Evolutionary conservation across 2,888 invertebrate species (phyloP).

Genomic region (Thecophora atra): DNA sequence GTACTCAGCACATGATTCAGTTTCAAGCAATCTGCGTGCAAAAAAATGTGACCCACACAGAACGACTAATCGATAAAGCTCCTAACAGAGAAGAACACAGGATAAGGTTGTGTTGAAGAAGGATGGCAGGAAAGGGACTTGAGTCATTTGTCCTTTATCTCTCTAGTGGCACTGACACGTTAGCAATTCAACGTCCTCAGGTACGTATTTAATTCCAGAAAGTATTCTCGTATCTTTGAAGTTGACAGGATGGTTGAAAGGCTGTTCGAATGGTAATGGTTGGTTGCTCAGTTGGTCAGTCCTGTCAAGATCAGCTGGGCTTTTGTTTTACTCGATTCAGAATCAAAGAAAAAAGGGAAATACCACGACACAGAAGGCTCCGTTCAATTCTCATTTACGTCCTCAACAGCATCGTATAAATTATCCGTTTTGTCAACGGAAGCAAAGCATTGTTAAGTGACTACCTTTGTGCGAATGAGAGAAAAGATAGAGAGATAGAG

Average conservation of each 20-base stretch:
- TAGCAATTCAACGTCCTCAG: constrained; percentile 46
- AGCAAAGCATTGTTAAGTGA: constrained; percentile 38
- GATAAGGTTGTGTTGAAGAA: neutral
- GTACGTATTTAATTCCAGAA: neutral
- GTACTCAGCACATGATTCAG: constrained; percentile 34
- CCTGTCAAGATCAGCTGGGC: neutral
- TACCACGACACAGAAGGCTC: neutral
- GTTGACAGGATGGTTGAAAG: neutral
- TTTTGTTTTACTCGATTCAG: constrained; percentile 22
- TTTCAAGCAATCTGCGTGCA: constrained; percentile 33
- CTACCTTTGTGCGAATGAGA: neutral
- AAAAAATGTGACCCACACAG: neutral
- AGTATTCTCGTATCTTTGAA: neutral
- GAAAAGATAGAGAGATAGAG: neutral
- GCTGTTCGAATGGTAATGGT: too few species aligned
- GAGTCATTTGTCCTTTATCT: constrained; percentile 57
- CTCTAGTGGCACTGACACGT: constrained; percentile 55
- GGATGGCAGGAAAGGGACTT: constrained; percentile 44
- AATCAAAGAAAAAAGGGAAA: constrained; percentile 23
- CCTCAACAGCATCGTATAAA: constrained; percentile 55
- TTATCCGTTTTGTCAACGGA: constrained; percentile 59
- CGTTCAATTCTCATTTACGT: constrained; percentile 28
- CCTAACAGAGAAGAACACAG: neutral
- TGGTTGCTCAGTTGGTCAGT: constrained; percentile 24
- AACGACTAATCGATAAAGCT: neutral